Evolutionary conservation across 2,797 vertebrate species (phyloP).

Genomic region (Alcedo quadribrachys): DNA sequence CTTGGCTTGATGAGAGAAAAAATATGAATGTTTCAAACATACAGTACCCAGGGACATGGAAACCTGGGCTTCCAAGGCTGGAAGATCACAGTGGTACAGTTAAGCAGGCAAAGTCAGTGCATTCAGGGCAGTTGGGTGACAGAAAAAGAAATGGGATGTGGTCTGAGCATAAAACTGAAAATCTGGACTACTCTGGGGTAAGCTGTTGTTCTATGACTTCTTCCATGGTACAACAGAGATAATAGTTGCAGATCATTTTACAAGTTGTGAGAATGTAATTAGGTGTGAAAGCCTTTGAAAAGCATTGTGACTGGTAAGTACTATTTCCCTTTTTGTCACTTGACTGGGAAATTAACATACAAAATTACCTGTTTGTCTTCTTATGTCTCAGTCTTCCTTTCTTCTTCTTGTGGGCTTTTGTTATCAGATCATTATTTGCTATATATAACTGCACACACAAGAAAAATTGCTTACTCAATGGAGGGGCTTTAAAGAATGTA

Average conservation of each 20-base stretch:
- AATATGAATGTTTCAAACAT: neutral
- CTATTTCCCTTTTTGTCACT: neutral
- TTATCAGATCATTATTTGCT: slow-evolving; percentile 1
- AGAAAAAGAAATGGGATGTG: neutral
- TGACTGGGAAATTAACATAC: neutral
- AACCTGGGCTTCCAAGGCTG: neutral
- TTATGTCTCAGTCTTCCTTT: neutral
- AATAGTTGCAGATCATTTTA: neutral
- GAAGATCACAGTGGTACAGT: neutral
- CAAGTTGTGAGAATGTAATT: neutral
- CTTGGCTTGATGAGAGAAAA: neutral
- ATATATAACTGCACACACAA: neutral
- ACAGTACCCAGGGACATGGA: neutral
- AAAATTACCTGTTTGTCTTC: neutral
- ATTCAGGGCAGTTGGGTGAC: neutral
- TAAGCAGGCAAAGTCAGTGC: neutral
- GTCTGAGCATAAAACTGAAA: neutral
- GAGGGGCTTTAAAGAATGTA: neutral
- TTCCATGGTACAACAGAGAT: neutral
- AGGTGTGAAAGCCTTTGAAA: slow-evolving; percentile 6
- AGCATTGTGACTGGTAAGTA: neutral
- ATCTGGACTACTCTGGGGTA: neutral
- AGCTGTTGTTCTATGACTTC: neutral
- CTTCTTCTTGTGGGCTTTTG: neutral
- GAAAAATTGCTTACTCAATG: neutral